phyloP scores from a whole-genome alignment of 2,888 invertebrate genomes.

The Caenorhabditis drosophilae region DNA sequence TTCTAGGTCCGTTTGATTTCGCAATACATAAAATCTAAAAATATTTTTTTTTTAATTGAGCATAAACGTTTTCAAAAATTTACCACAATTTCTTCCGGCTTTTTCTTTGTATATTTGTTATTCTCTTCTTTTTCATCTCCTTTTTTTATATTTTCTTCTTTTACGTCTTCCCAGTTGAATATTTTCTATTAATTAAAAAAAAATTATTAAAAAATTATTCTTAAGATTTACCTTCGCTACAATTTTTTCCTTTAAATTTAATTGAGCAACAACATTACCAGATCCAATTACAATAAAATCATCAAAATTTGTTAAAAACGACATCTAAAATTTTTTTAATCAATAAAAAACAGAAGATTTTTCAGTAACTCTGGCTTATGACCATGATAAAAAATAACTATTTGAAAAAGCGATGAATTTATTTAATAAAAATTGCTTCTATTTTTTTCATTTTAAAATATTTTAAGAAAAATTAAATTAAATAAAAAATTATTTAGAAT shows the following conservation, averaged over 20 bases:
- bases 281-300: slow-evolving; percentile 8
- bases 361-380: no score
- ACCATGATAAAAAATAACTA: no score
- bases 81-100: slow-evolving; percentile 2
- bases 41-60: no score
- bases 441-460: no score
- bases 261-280: slow-evolving; percentile 1
- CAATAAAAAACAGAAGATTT: neutral
- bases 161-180: slow-evolving; percentile 1
- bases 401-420: no score
- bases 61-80: neutral
- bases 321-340: slow-evolving; percentile 8
- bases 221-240: neutral
- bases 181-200: neutral
- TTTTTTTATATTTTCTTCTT: neutral
- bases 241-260: slow-evolving; percentile 8
- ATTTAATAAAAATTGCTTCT: no score
- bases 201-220: slow-evolving; percentile 1
- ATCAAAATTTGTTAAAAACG: slow-evolving; percentile 10
- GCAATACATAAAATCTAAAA: slow-evolving; percentile 39
- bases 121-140: neutral
- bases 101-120: neutral
- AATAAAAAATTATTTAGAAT: no score
- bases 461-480: no score
- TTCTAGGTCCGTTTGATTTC: slow-evolving; percentile 11